phyloP scores from a whole-genome alignment of 2,888 invertebrate genomes.

The Globia sparganii region DNA sequence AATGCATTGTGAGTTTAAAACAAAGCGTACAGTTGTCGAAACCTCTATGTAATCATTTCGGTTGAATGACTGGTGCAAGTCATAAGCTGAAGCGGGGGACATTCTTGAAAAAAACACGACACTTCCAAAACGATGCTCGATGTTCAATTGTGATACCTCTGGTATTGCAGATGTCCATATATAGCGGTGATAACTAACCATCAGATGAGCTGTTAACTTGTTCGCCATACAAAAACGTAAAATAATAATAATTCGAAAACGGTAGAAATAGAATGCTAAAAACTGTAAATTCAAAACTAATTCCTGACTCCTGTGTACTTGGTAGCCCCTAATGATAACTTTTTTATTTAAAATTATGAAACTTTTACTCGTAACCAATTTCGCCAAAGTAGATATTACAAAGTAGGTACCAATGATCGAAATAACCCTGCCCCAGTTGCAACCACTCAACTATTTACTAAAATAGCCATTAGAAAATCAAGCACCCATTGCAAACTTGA shows the following conservation, averaged over 20 bases:
- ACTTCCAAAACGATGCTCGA: too few relatives aligned
- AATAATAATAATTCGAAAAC: not conserved
- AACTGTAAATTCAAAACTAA: not conserved
- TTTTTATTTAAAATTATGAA: too few relatives aligned
- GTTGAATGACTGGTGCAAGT: conserved; percentile 25
- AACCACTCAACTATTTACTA: not conserved
- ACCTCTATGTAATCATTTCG: conserved; percentile 57
- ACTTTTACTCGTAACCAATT: too few relatives aligned
- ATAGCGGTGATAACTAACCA: not conserved
- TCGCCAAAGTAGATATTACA: too few relatives aligned
- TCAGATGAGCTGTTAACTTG: not conserved
- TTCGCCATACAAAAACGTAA: not conserved
- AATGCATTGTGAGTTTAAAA: conserved; percentile 61
- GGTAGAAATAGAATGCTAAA: not conserved
- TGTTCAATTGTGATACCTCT: not conserved
- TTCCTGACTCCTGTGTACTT: too few relatives aligned
- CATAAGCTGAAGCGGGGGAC: conserved; percentile 41
- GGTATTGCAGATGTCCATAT: not conserved
- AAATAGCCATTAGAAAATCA: too few relatives aligned
- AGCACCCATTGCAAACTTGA: too few relatives aligned
- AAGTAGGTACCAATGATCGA: not conserved
- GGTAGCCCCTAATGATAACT: not conserved
- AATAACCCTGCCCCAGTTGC: not conserved
- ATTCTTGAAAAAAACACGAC: not conserved
- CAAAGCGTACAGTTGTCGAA: conserved; percentile 62